Evolutionary conservation across 2,797 vertebrate genomes (phyloP).

Genomic region (Sebastes kiyomatsui): DNA sequence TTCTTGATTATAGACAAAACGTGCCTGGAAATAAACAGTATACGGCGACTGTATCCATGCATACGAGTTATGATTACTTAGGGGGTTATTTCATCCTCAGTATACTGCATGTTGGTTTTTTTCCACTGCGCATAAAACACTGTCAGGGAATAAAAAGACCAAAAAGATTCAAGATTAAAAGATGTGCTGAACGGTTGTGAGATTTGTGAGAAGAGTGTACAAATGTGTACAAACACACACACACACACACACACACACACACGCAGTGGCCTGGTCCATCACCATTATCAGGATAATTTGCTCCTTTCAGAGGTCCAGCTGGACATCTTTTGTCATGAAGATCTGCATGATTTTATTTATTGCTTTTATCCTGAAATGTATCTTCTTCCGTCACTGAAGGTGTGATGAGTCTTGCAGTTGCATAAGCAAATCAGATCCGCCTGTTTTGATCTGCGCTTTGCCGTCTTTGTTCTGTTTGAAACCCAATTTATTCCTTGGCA

Average conservation of each 20-base stretch:
- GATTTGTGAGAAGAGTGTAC: background rate
- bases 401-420: constrained; percentile 49
- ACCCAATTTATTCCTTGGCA: constrained; percentile 34
- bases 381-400: constrained; percentile 43
- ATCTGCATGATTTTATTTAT: constrained; percentile 56
- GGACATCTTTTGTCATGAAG: constrained; percentile 73
- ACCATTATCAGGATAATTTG: constrained; percentile 62
- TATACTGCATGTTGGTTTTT: background rate
- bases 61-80: background rate
- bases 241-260: background rate
- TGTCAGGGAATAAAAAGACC: background rate
- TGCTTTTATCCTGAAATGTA: constrained; percentile 69
- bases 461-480: constrained; percentile 60
- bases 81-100: background rate
- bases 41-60: background rate
- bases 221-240: background rate
- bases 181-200: background rate
- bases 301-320: constrained; percentile 59
- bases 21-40: background rate
- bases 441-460: constrained; percentile 67
- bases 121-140: background rate
- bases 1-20: background rate
- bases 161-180: constrained; percentile 15
- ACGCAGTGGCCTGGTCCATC: background rate
- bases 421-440: constrained; percentile 46